Percentiles rank a stretch among this genome's conserved stretches.
Conservation (phyloP, 2,888 invertebrate genomes). For the Urechis unicinctus region DNA sequence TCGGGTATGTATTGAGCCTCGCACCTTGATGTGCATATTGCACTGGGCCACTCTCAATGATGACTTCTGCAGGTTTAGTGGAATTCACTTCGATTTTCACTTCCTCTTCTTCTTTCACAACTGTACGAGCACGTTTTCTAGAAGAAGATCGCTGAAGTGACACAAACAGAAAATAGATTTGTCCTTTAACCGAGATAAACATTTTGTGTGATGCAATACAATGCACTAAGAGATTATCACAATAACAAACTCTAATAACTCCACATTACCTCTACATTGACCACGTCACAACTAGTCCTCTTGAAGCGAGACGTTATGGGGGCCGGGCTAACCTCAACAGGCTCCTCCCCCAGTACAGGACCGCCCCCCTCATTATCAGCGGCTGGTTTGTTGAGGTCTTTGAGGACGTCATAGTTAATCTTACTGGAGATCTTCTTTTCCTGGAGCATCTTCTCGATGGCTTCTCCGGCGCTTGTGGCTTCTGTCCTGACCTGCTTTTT, state of each 20-base stretch:
- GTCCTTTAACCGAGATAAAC: too few species aligned
- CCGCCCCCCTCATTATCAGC: neutral
- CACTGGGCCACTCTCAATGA: neutral
- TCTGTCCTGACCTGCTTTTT: conserved; percentile 25
- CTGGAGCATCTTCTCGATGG: conserved; percentile 90
- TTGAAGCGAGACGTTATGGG: neutral
- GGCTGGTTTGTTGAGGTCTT: conserved; percentile 54
- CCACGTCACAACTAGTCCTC: too few species aligned
- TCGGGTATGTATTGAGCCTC: neutral
- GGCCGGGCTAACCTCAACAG: neutral
- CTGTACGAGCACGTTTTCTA: too few species aligned
- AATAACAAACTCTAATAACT: too few species aligned
- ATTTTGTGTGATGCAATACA: neutral
- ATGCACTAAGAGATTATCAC: neutral
- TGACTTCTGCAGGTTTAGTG: neutral
- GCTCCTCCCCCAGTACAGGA: neutral
- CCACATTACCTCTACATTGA: neutral
- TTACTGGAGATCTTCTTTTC: conserved; percentile 94
- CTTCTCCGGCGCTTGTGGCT: conserved; percentile 64
- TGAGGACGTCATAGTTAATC: conserved; percentile 95
- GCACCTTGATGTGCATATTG: neutral
- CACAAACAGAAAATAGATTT: too few species aligned
- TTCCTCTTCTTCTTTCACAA: neutral
- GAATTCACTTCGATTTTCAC: too few species aligned
- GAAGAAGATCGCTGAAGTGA: too few species aligned